Percentiles rank a stretch among this genome's conserved stretches.
Conservation (phyloP, 1,140 invertebrate genomes). For the Mycetomoellerius zeteki region DNA sequence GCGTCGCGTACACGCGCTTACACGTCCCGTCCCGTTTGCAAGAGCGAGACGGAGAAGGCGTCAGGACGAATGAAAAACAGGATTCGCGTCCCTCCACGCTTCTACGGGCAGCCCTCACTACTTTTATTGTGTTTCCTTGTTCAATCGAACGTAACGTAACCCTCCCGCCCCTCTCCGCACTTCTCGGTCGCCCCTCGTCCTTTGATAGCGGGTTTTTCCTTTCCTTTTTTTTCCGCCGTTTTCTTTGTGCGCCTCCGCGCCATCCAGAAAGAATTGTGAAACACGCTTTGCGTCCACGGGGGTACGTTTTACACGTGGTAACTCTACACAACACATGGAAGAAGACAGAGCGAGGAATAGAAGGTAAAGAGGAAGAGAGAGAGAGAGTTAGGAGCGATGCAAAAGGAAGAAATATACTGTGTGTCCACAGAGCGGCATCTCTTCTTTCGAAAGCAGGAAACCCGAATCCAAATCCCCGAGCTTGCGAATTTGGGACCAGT, state of each 20-base stretch:
- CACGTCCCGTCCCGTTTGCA: conserved; percentile 45
- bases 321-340: not conserved
- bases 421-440: conserved; percentile 75
- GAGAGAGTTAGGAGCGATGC: not conserved
- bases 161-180: conserved; percentile 6
- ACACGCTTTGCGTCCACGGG: conserved; percentile 1
- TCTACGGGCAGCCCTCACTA: conserved; percentile 72
- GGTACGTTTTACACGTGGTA: conserved; percentile 54
- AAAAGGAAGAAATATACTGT: conserved; percentile 61
- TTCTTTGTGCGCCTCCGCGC: conserved; percentile 64
- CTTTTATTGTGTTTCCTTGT: conserved; percentile 83
- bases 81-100: conserved; percentile 80
- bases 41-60: conserved; percentile 48
- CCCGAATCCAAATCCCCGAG: conserved; percentile 14
- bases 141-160: conserved; percentile 82
- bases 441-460: conserved; percentile 66
- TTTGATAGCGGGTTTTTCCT: conserved; percentile 65
- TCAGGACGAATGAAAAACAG: conserved; percentile 84
- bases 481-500: conserved; percentile 17
- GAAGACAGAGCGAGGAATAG: not conserved
- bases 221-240: conserved; percentile 49
- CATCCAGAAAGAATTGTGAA: conserved; percentile 53
- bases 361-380: not conserved
- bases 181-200: not conserved
- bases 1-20: conserved; percentile 67